Base-by-base conservation (phyloP, 2,797 vertebrate species). In the Alcedo quadribrachys region DNA sequence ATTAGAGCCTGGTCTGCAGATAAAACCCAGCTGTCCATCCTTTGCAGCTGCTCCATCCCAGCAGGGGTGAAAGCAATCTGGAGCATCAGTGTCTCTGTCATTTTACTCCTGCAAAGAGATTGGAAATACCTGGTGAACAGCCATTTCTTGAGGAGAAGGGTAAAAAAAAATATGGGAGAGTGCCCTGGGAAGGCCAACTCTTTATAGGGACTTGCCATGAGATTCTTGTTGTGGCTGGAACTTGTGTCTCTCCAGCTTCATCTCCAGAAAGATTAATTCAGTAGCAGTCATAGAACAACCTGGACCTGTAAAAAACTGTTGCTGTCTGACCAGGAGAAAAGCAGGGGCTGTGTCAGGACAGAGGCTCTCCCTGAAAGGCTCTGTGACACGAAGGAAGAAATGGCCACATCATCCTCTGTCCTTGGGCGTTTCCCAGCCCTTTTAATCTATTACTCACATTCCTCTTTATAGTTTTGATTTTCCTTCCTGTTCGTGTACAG, bases 21-120 rank as follows among this genome's bases (percentile, higher is more conserved):
- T 73, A 86, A 90, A 94, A 75, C 53, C 81, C 89, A 92, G 37
- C 93, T 95, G 92, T 77, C 62, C 22, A 6, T 82, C 42, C 69
- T 67, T 42, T 0, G 1, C 77, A 96, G 94, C 89, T 89, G 84
- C 71, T 84, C 77, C 63, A 77, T 80, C 77, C 35, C 75, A 42
- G 4, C 53, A 42, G 55, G 74, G 45, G 30, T 4, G 3, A 32
- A 81, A 65, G 75, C 71, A 85, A 79, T 66, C 46, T 30, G 45
- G 58, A 76, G 63, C 27, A 27, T n/a, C 27, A 57, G 35, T 50
- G n/a, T 88, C 37, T 63, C 13, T 32, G 60, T 25, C 6, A 1
- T 40, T 91, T 65, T 43, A 67, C 30, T 68, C 17, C 42, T 71
- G 37, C 54, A 42, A 25, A 84, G 30, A 28, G 25, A 30, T 89